phyloP scores from a whole-genome alignment of 1,140 invertebrate genomes.

The Drosophila lini region DNA sequence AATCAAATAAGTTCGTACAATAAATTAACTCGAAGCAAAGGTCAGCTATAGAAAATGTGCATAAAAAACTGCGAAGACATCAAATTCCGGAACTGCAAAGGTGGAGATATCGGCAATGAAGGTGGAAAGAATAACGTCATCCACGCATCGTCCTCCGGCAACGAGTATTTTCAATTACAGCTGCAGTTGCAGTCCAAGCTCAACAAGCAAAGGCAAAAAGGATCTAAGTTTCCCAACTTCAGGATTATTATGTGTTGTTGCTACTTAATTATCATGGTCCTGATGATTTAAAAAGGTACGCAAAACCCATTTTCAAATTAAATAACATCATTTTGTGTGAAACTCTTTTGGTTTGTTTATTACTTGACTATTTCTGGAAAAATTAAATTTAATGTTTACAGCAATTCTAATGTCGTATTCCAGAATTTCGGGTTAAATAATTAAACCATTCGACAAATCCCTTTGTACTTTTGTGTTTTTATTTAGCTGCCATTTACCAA shows the following conservation, averaged over 20 bases:
- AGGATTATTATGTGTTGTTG: constrained; percentile 75
- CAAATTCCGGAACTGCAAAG: constrained; percentile 48
- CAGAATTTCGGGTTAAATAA: background rate
- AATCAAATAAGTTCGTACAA: constrained; percentile 73
- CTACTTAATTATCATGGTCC: constrained; percentile 68
- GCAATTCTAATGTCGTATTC: background rate
- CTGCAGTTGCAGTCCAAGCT: constrained; percentile 57
- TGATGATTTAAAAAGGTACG: constrained; percentile 52
- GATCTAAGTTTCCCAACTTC: constrained; percentile 61
- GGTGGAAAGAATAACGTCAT: constrained; percentile 49
- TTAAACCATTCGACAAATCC: background rate
- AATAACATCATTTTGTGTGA: background rate
- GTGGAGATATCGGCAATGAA: constrained; percentile 29
- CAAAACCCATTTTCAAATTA: background rate
- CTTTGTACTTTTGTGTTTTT: background rate
- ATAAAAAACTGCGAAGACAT: constrained; percentile 70
- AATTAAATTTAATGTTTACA: background rate
- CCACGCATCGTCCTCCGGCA: constrained; percentile 17
- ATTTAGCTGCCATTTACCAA: background rate
- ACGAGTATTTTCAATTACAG: constrained; percentile 46
- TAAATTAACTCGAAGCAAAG: constrained; percentile 38
- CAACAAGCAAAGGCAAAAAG: constrained; percentile 44
- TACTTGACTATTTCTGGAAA: background rate
- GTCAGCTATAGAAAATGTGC: constrained; percentile 70
- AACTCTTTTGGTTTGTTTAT: background rate